Conservation (phyloP, 2,797 vertebrate genomes). For the Microctenopoma lineatum region DNA sequence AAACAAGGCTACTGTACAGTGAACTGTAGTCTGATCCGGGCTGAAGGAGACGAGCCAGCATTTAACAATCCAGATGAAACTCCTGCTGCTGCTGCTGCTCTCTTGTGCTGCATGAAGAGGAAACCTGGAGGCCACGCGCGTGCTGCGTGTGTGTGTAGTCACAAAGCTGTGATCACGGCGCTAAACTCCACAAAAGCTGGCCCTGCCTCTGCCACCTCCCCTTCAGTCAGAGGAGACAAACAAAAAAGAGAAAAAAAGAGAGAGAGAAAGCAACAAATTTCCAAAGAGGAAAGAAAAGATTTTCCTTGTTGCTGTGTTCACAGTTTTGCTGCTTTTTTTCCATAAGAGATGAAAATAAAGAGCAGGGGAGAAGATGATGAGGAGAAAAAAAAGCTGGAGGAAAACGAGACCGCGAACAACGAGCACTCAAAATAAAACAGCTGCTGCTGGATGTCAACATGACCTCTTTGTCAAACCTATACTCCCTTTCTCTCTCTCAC, state of each 20-base stretch:
- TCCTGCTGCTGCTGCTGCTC: constrained; percentile 18
- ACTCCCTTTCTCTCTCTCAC: constrained; percentile 24
- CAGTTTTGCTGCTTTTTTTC: constrained; percentile 24
- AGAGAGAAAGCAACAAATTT: constrained; percentile 56
- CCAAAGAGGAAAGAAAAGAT: constrained; percentile 71
- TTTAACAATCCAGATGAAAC: constrained; percentile 20
- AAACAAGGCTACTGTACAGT: constrained; percentile 28
- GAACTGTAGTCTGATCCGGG: constrained; percentile 17
- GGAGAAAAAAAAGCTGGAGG: constrained; percentile 43
- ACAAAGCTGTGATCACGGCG: constrained; percentile 66
- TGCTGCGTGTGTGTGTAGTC: constrained; percentile 44
- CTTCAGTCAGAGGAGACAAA: constrained; percentile 37
- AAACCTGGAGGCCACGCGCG: constrained; percentile 40
- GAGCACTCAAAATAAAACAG: constrained; percentile 47
- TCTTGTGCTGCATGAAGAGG: constrained; percentile 20
- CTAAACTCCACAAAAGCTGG: constrained; percentile 69
- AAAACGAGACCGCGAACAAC: constrained; percentile 27
- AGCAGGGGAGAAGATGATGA: constrained; percentile 47
- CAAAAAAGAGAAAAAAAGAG: constrained; percentile 32
- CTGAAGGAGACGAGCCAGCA: neutral
- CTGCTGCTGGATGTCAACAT: constrained; percentile 58
- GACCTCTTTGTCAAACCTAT: constrained; percentile 44
- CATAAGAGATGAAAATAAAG: constrained; percentile 47
- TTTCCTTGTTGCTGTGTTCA: constrained; percentile 44
- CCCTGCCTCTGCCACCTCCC: constrained; percentile 52